phyloP scores from a whole-genome alignment of 2,797 vertebrate species.

The Sebastes goodei region DNA sequence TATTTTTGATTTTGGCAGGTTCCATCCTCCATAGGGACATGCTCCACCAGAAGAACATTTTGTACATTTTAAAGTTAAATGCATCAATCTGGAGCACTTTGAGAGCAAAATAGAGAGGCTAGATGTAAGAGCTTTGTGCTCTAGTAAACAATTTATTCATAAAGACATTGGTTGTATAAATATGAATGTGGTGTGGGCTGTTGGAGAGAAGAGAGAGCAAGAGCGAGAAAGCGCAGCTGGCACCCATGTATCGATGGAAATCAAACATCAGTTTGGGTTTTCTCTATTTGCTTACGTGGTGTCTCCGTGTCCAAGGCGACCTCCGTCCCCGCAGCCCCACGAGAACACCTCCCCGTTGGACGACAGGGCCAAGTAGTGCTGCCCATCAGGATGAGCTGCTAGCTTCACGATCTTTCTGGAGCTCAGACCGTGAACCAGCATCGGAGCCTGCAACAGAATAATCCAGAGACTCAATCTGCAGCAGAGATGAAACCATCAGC shows the following conservation, averaged over 20 bases:
- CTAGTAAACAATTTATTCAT: too few relatives aligned
- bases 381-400: conserved; percentile 96
- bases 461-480: neutral
- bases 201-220: too few relatives aligned
- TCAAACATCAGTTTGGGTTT: neutral
- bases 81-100: too few relatives aligned
- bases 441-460: conserved; percentile 85
- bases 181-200: too few relatives aligned
- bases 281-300: conserved; percentile 87
- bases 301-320: conserved; percentile 97
- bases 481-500: neutral
- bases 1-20: too few relatives aligned
- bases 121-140: neutral
- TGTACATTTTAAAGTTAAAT: too few relatives aligned
- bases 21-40: too few relatives aligned
- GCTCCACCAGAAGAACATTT: too few relatives aligned
- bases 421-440: conserved; percentile 91
- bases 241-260: neutral
- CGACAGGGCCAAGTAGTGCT: conserved; percentile 95
- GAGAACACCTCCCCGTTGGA: conserved; percentile 96
- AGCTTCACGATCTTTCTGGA: conserved; percentile 95
- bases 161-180: too few relatives aligned
- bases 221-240: too few relatives aligned
- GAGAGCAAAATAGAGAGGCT: too few relatives aligned
- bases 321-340: conserved; percentile 98